Conservation (phyloP, 2,113 vertebrate species). For the Excalfactoria chinensis region DNA sequence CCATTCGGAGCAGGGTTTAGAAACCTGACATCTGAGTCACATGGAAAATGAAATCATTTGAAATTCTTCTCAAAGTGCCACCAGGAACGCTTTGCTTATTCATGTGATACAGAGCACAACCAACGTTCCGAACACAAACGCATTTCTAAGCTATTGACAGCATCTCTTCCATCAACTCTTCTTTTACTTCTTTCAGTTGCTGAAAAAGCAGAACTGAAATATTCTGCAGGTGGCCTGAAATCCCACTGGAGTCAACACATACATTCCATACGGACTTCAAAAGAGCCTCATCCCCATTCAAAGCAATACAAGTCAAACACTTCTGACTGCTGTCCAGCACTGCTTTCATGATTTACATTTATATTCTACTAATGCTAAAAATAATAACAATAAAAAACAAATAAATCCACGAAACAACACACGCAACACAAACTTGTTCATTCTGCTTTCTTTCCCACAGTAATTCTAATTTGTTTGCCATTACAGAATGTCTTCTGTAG, state of each 20-base stretch:
- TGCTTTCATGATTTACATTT: neutral
- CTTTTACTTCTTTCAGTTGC: neutral
- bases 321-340: neutral
- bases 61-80: neutral
- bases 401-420: neutral
- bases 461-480: neutral
- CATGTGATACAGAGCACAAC: neutral
- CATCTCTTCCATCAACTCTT: neutral
- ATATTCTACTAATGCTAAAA: fast-evolving
- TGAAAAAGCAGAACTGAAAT: neutral
- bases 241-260: neutral
- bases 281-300: fast-evolving
- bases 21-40: neutral
- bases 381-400: neutral
- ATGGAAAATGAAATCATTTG: neutral
- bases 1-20: neutral
- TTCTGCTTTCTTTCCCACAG: neutral
- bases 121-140: fast-evolving
- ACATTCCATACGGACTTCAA: neutral
- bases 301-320: neutral
- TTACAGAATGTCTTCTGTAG: neutral
- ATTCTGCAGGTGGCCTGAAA: neutral
- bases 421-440: neutral
- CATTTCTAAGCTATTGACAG: neutral
- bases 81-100: neutral